Percentiles rank a stretch among this genome's conserved stretches.
Conservation (phyloP, 2,113 vertebrate genomes). For the Nothoprocta pentlandii region DNA sequence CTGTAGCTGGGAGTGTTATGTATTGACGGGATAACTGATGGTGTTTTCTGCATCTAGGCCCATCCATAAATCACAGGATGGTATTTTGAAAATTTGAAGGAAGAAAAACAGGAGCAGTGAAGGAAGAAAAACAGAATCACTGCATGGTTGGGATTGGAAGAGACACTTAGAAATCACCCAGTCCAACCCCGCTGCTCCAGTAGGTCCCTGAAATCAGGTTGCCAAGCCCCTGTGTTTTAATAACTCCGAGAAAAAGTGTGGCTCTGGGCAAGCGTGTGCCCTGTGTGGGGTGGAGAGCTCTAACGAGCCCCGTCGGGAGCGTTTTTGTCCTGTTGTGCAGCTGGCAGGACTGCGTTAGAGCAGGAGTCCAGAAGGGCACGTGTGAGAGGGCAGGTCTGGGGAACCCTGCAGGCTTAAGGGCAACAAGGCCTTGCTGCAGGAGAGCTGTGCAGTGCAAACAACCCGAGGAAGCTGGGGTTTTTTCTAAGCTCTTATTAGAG, state of each 20-base stretch:
- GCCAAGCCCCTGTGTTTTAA: background rate
- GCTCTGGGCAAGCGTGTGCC: background rate
- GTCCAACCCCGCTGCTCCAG: background rate
- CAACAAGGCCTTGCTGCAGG: background rate
- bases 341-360: background rate
- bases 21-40: background rate
- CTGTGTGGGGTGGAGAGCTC: background rate
- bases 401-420: background rate
- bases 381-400: background rate
- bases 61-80: background rate
- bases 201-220: background rate
- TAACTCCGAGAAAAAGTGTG: background rate
- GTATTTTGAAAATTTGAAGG: background rate
- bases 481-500: background rate
- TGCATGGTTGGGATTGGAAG: background rate
- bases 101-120: no score
- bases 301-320: fast-evolving
- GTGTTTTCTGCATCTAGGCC: background rate
- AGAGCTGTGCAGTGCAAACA: background rate
- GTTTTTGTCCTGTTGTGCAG: background rate
- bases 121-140: no score
- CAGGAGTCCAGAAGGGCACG: background rate
- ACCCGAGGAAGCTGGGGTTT: background rate
- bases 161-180: background rate
- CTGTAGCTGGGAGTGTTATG: background rate